Evolutionary conservation across 2,113 vertebrate genomes (phyloP), one percentile per base, ranked within the genome.

Genomic region (Paracanthobrama guichenoti): DNA sequence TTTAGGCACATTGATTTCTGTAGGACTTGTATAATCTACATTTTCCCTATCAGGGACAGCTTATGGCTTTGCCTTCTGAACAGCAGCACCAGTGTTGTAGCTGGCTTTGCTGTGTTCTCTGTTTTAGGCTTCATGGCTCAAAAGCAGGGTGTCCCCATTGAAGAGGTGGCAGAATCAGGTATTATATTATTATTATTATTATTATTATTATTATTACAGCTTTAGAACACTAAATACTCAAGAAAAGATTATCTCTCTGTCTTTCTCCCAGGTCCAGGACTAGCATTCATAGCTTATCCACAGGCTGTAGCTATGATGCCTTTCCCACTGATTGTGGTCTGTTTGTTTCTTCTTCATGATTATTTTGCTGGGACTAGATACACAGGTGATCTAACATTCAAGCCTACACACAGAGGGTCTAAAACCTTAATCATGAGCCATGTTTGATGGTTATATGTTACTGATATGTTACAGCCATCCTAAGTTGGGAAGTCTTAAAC

Each of bases 71-170:
- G 87, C 48, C 62, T 77, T n/a, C 82, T 89, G 79, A 89, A 89
- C 83, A 89, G 87, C 13, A 55, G 85, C 3, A 89, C 88, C 66
- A 89, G 88, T 71, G 59, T 89, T 18, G 64, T 89, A 12, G 85
- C 91, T 2, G 90, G 88, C 16, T 88, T 89, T 69, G 66, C 66
- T 42, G 66, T 69, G 4, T 69, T 69, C 66, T 69, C 66, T n/a
- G 35, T 69, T 1, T 64, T 93, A 55, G 91, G 92, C 28, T 93
- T 90, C 88, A 92, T 92, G 90, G 86, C 91, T 6, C n/a, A 89
- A 10, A 71, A 87, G 60, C 89, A 91, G 60, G 88, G 85, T 39
- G 50, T 91, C 35, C 46, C 88, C 60, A 89, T 92, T 39, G 42
- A 86, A 20, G 83, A 66, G 22, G 90, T 92, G 64, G 90, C 85